phyloP scores from a whole-genome alignment of 2,888 invertebrate species.

The Drosophila anomalipes region DNA sequence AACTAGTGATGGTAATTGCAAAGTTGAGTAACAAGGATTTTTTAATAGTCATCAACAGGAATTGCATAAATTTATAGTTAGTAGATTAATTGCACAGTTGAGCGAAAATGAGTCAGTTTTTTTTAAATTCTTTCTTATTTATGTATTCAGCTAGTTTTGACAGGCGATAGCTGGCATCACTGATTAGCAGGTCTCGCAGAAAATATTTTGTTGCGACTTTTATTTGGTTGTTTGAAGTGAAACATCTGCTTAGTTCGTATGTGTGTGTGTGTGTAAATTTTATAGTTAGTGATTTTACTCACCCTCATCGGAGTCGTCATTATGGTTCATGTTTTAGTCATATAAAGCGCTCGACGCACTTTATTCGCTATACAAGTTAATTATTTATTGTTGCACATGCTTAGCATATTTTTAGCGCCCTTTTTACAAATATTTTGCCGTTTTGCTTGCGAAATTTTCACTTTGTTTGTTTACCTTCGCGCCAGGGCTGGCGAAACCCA shows the following conservation, averaged over 20 bases:
- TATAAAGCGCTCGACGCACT: neutral
- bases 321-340: constrained; percentile 31
- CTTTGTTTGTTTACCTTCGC: constrained; percentile 58
- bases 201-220: neutral
- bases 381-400: constrained; percentile 8
- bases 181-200: neutral
- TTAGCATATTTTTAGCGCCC: constrained; percentile 38
- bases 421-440: constrained; percentile 10
- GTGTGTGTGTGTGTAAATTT: neutral
- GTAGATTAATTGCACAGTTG: no score
- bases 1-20: neutral
- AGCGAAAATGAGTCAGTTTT: neutral
- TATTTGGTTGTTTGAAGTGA: neutral
- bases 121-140: neutral
- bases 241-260: neutral
- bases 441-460: constrained; percentile 41
- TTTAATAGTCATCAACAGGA: neutral
- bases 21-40: neutral
- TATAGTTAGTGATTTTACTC: constrained; percentile 18
- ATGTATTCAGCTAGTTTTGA: neutral
- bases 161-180: constrained; percentile 1
- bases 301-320: constrained; percentile 57
- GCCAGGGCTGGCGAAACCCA: constrained; percentile 29
- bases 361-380: constrained; percentile 12
- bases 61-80: neutral